These are phyloP conservation scores for Sepioteuthis lessoniana DNA, from an alignment of 2,888 invertebrate species.

Conservation along the genomic window DNA sequence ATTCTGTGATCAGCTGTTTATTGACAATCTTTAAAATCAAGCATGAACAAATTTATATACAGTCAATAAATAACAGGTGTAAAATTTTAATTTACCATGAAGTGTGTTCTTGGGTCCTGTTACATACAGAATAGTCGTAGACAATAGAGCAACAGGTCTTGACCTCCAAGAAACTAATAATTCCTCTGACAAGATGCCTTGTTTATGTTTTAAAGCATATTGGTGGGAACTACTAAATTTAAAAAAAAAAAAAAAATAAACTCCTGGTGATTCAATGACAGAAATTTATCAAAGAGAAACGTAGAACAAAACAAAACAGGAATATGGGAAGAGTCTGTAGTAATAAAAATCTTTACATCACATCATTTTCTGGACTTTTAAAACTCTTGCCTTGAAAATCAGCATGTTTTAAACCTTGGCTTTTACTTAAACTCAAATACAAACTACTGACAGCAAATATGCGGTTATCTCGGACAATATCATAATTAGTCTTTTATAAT, in stretches of 20 bases:
- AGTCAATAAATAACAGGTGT: slow-evolving; percentile 49
- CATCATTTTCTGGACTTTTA: not conserved
- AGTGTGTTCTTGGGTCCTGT: not conserved
- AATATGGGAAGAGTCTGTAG: too few relatives aligned
- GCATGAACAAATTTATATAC: slow-evolving; percentile 47
- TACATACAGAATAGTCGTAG: not conserved
- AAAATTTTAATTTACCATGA: slow-evolving; percentile 45
- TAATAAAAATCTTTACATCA: not conserved
- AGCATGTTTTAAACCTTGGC: too few relatives aligned
- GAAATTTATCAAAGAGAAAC: slow-evolving; percentile 11
- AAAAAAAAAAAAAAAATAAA: too few relatives aligned
- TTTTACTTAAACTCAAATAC: too few relatives aligned
- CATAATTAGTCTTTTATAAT: too few relatives aligned
- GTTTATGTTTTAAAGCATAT: not conserved
- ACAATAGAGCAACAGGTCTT: not conserved
- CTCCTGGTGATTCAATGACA: not conserved
- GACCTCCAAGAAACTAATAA: not conserved
- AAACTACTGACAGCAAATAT: too few relatives aligned
- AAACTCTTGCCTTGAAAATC: not conserved
- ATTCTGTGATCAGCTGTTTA: slow-evolving; percentile 40
- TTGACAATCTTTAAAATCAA: slow-evolving; percentile 39
- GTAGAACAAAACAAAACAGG: not conserved
- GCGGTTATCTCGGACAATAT: too few relatives aligned
- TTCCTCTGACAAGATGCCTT: not conserved
- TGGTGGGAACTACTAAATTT: not conserved